A percentile compares a stretch with the other conserved stretches of the same genome.
phyloP scores from a whole-genome alignment of 2,797 vertebrate genomes.

The Uromys caudimaculatus region DNA sequence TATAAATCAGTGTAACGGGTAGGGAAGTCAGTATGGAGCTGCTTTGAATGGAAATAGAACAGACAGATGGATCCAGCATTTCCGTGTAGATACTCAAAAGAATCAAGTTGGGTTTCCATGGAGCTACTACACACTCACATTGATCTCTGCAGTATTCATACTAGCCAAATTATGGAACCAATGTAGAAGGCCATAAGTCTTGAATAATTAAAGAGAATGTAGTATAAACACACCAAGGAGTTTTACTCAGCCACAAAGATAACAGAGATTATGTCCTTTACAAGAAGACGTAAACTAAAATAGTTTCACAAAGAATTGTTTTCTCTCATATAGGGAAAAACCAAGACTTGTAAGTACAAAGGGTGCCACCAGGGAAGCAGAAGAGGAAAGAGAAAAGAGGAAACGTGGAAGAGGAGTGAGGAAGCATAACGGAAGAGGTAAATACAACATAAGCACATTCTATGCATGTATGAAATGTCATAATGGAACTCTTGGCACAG shows the following conservation, averaged over 20 bases:
- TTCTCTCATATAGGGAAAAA: not conserved
- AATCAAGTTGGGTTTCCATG: not conserved
- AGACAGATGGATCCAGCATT: not conserved
- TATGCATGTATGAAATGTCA: not conserved
- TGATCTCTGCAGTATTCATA: not conserved
- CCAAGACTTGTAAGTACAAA: not conserved
- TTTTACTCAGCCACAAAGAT: not conserved
- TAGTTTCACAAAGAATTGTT: not conserved
- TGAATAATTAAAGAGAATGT: not conserved
- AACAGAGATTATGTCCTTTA: not conserved
- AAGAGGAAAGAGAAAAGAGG: not conserved
- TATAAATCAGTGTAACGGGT: not conserved
- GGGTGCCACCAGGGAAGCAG: not conserved
- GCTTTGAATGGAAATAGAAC: not conserved
- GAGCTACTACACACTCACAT: not conserved
- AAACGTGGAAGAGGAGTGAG: too few relatives aligned
- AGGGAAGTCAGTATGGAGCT: not conserved
- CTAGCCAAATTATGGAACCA: not conserved
- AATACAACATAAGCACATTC: not conserved
- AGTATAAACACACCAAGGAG: not conserved
- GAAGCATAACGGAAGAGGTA: not conserved
- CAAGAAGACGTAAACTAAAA: not conserved
- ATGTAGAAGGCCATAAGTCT: not conserved
- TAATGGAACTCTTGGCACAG: not conserved
- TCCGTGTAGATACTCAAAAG: not conserved